Evolutionary conservation across 2,888 invertebrate genomes (phyloP).

Genomic region (Dione vanillae): DNA sequence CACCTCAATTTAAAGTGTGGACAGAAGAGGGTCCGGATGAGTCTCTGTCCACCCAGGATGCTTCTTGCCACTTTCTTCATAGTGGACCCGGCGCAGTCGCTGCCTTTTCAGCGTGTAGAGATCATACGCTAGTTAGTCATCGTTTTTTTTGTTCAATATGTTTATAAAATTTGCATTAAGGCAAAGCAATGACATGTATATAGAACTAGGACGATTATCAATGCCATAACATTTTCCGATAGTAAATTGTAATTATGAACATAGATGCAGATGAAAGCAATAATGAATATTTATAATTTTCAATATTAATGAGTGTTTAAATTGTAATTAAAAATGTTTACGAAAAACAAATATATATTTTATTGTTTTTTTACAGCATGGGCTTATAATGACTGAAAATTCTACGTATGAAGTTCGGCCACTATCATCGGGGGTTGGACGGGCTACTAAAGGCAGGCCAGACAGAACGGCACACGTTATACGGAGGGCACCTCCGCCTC

Average conservation of each 20-base stretch:
- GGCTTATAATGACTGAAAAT: slow-evolving; percentile 87
- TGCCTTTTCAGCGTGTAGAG: slow-evolving; percentile 87
- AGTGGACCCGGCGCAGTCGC: slow-evolving; percentile 83
- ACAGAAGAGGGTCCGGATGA: slow-evolving; percentile 72
- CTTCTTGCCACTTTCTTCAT: slow-evolving; percentile 87
- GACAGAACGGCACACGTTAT: slow-evolving; percentile 84
- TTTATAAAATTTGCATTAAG: not conserved
- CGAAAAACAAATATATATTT: not conserved
- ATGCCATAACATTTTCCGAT: slow-evolving; percentile 13
- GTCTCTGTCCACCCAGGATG: slow-evolving; percentile 65
- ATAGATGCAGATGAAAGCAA: not conserved
- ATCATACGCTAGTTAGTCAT: slow-evolving; percentile 84
- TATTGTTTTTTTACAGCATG: slow-evolving; percentile 80
- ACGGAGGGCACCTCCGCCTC: slow-evolving; percentile 79
- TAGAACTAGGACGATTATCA: slow-evolving; percentile 30
- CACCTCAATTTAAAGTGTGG: slow-evolving; percentile 86
- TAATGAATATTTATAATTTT: not conserved
- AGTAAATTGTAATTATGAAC: slow-evolving; percentile 8
- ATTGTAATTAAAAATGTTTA: not conserved
- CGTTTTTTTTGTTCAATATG: not conserved
- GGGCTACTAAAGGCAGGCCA: slow-evolving; percentile 63
- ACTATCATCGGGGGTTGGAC: slow-evolving; percentile 70
- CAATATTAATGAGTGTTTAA: not conserved
- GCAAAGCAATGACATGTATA: slow-evolving; percentile 25
- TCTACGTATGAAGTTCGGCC: slow-evolving; percentile 89